These are phyloP conservation scores for Lasioglossum zephyrum DNA, from an alignment of 2,888 invertebrate genomes.

Conservation along the genomic window DNA sequence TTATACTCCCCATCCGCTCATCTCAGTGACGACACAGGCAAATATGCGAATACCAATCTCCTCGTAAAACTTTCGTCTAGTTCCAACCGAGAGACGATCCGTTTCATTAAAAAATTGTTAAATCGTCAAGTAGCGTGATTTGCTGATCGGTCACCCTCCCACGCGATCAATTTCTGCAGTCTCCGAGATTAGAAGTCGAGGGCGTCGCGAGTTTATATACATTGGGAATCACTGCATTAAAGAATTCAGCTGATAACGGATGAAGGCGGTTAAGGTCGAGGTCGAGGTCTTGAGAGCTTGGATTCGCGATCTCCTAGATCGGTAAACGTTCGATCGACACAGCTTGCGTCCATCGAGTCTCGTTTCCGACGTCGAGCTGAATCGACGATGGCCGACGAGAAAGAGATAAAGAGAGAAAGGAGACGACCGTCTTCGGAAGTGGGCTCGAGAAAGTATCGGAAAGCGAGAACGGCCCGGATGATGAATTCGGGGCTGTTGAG, in stretches of 20 bases:
- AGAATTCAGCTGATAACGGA: neutral
- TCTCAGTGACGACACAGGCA: neutral
- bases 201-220: neutral
- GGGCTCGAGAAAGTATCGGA: slow-evolving; percentile 32
- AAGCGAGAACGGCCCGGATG: slow-evolving; percentile 16
- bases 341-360: neutral
- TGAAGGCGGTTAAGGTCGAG: neutral
- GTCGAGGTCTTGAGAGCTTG: neutral
- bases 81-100: neutral
- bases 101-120: neutral
- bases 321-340: neutral
- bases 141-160: neutral
- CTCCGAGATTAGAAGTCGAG: neutral
- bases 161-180: neutral
- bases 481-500: slow-evolving; percentile 43
- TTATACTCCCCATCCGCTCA: neutral
- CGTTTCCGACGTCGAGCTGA: neutral
- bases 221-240: neutral
- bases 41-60: neutral
- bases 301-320: neutral
- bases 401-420: neutral
- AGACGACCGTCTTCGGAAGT: neutral
- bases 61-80: neutral
- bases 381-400: neutral
- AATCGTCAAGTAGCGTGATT: neutral